A percentile compares a stretch with the other conserved stretches of the same genome.
Evolutionary conservation across 1,140 invertebrate species (phyloP).

Genomic region (Zaprionus ornatus): DNA sequence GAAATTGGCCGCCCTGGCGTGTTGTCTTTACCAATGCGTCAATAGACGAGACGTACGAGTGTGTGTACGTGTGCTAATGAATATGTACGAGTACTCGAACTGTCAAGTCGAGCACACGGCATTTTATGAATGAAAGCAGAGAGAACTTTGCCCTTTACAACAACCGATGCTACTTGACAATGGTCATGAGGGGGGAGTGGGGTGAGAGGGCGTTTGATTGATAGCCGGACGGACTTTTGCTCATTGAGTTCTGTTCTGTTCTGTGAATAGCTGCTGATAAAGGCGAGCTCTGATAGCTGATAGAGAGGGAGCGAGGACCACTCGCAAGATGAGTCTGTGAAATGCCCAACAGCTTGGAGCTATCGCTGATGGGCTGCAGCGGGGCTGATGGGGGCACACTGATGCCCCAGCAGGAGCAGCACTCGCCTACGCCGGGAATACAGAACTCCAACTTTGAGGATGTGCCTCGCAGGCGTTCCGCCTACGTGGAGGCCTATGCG

Average conservation of each 20-base stretch:
- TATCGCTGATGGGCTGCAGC: slow-evolving; percentile 44
- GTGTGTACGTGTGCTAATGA: neutral
- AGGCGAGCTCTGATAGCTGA: neutral
- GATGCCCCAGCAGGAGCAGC: slow-evolving; percentile 2
- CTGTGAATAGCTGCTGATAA: slow-evolving; percentile 16
- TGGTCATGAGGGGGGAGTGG: neutral
- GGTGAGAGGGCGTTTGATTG: slow-evolving; percentile 15
- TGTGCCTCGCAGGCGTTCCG: slow-evolving; percentile 37
- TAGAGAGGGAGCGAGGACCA: neutral
- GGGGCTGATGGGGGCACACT: slow-evolving; percentile 41
- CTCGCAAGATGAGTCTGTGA: neutral
- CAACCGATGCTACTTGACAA: neutral
- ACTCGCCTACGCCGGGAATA: slow-evolving; percentile 16
- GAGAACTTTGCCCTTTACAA: slow-evolving; percentile 42
- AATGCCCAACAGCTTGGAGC: slow-evolving; percentile 47
- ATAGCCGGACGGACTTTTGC: slow-evolving; percentile 8
- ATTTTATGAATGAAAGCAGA: slow-evolving; percentile 59
- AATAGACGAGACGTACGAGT: neutral
- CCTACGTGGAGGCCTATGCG: slow-evolving; percentile 46
- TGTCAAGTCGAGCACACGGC: slow-evolving; percentile 19
- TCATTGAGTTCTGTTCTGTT: slow-evolving; percentile 5
- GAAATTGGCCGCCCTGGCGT: neutral
- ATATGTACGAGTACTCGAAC: slow-evolving; percentile 6
- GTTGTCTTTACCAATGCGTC: slow-evolving; percentile 15
- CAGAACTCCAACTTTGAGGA: slow-evolving; percentile 51